These are phyloP conservation scores for Synanthedon vespiformis DNA, from an alignment of 2,888 invertebrate genomes.

Conservation along the genomic window DNA sequence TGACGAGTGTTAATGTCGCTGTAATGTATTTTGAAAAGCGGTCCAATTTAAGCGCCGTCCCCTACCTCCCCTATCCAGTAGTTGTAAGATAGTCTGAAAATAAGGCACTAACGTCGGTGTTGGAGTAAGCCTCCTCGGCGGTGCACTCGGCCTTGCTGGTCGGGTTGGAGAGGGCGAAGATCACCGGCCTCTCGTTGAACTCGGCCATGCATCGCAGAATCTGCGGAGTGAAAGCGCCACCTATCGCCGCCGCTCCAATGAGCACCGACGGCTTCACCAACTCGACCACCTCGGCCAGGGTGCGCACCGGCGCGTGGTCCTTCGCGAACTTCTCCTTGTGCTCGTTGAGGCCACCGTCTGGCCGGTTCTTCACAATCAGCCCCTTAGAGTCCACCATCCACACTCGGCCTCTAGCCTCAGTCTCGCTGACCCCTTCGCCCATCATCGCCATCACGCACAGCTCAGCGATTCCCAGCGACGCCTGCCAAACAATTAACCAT, in stretches of 20 bases:
- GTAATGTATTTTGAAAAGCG: no score
- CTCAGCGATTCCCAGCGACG: conserved; percentile 92
- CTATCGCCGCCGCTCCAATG: conserved; percentile 94
- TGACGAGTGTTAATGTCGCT: no score
- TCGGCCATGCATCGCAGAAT: conserved; percentile 89
- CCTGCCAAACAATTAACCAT: conserved; percentile 56
- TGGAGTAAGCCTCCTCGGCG: conserved; percentile 94
- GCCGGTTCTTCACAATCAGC: conserved; percentile 87
- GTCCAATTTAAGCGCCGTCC: no score
- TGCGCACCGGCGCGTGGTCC: conserved; percentile 79
- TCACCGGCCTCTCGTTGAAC: conserved; percentile 87
- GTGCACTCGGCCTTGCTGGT: conserved; percentile 99
- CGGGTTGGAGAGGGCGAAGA: conserved; percentile 98
- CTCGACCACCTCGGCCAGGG: conserved; percentile 84
- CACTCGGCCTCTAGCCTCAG: conserved; percentile 83
- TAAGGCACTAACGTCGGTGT: conserved; percentile 77
- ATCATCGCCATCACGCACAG: conserved; percentile 94
- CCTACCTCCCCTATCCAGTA: no score
- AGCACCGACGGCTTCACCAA: conserved; percentile 88
- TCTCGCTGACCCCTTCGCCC: conserved; percentile 81
- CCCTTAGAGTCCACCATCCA: conserved; percentile 98
- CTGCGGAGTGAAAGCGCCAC: conserved; percentile 91
- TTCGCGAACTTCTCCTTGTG: conserved; percentile 90
- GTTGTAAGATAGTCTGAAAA: not conserved
- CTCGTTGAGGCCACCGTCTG: conserved; percentile 81